phyloP scores from a whole-genome alignment of 2,113 vertebrate species.

The Prionailurus bengalensis region DNA sequence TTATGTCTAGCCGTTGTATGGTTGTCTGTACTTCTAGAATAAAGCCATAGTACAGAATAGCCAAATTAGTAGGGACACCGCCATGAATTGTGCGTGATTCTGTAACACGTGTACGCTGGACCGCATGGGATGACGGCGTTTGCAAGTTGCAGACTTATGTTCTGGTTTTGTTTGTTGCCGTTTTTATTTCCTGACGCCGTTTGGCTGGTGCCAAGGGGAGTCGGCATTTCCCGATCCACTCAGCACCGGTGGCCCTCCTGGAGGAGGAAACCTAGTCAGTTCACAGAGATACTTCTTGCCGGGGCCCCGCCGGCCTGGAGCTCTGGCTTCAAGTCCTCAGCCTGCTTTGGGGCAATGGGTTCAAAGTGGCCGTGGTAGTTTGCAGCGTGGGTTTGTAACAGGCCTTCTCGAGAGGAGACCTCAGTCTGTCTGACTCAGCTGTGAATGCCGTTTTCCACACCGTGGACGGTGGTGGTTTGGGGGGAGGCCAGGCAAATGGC shows the following conservation, averaged over 20 bases:
- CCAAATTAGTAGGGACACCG: neutral
- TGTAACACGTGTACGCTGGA: neutral
- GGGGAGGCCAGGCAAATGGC: neutral
- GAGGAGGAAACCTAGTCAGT: neutral
- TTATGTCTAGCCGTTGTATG: neutral
- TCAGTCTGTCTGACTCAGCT: neutral
- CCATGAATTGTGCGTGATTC: neutral
- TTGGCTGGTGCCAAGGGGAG: neutral
- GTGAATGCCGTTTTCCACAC: neutral
- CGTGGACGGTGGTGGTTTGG: neutral
- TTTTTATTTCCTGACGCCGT: constrained; percentile 20
- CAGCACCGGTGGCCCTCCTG: neutral
- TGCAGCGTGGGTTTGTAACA: neutral
- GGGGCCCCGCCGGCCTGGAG: neutral
- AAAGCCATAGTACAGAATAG: neutral
- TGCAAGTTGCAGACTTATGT: neutral
- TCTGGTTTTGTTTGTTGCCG: neutral
- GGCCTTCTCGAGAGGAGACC: neutral
- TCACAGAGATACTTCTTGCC: neutral
- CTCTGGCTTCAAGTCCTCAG: neutral
- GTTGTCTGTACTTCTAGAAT: constrained; percentile 17
- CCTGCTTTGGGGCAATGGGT: neutral
- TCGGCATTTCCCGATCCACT: neutral
- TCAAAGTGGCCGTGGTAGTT: neutral
- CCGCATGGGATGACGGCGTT: neutral